Conservation (phyloP, 1,140 invertebrate genomes). For the Drosophila suzukii region DNA sequence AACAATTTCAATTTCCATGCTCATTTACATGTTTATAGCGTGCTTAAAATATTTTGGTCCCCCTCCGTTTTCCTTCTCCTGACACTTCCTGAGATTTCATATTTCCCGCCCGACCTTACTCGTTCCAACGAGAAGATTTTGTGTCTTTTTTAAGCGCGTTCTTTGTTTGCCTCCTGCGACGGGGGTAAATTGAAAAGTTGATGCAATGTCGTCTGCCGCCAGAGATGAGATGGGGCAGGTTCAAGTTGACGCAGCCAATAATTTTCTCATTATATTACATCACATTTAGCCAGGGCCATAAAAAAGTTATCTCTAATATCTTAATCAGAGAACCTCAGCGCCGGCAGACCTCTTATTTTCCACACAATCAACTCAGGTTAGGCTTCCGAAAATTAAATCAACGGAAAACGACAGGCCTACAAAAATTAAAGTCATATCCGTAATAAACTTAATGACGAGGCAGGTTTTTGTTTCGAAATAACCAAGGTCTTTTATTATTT, state of each 20-base stretch:
- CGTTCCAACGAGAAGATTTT: slow-evolving; percentile 47
- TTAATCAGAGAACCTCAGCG: slow-evolving; percentile 45
- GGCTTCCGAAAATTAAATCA: slow-evolving; percentile 63
- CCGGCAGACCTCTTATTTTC: slow-evolving; percentile 54
- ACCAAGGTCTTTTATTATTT: background rate
- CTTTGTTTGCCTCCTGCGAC: slow-evolving; percentile 61
- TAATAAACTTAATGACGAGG: slow-evolving; percentile 51
- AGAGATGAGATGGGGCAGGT: slow-evolving; percentile 23
- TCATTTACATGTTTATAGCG: slow-evolving; percentile 84
- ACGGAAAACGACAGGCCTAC: slow-evolving; percentile 46
- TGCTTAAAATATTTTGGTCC: slow-evolving; percentile 76
- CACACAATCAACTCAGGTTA: slow-evolving; percentile 70
- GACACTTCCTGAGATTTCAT: slow-evolving; percentile 68
- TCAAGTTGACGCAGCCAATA: slow-evolving; percentile 68
- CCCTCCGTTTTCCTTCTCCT: slow-evolving; percentile 12
- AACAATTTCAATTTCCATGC: slow-evolving; percentile 84
- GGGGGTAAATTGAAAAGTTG: slow-evolving; percentile 72
- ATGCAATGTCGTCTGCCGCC: slow-evolving; percentile 55
- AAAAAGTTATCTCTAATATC: slow-evolving; percentile 69
- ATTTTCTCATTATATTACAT: slow-evolving; percentile 70
- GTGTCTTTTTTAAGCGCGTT: slow-evolving; percentile 72
- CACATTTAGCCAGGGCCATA: slow-evolving; percentile 53
- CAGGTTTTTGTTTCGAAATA: slow-evolving; percentile 14
- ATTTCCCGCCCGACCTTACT: slow-evolving; percentile 23
- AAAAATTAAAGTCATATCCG: slow-evolving; percentile 69